These are phyloP conservation scores for Peromyscus eremicus DNA, from an alignment of 2,797 vertebrate genomes.

Conservation along the genomic window DNA sequence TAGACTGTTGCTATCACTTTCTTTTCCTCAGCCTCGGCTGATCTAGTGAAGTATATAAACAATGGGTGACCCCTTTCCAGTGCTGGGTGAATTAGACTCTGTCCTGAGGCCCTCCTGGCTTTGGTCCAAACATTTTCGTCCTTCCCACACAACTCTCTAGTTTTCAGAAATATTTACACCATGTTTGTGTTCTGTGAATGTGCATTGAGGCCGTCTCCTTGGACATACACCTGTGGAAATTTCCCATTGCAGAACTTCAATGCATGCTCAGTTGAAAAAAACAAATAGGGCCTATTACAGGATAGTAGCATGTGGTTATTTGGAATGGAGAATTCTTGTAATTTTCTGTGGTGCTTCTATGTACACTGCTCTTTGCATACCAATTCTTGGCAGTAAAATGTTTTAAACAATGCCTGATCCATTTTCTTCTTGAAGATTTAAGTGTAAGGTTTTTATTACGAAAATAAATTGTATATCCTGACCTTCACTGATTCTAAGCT, in stretches of 20 bases:
- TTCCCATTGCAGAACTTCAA: background rate
- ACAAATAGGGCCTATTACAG: background rate
- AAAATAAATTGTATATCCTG: background rate
- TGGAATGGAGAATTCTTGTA: background rate
- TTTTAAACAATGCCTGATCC: background rate
- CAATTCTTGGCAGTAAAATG: background rate
- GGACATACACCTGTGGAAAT: background rate
- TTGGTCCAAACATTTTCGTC: background rate
- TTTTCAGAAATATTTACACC: background rate
- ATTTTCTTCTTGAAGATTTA: background rate
- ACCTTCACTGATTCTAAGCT: background rate
- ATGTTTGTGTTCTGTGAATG: background rate
- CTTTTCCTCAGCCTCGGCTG: background rate
- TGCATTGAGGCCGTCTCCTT: background rate
- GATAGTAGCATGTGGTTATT: rapidly evolving
- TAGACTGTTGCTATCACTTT: background rate
- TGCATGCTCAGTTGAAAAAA: background rate
- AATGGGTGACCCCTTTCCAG: too few relatives aligned
- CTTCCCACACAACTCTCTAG: background rate
- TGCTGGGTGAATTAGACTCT: background rate
- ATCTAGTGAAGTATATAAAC: background rate
- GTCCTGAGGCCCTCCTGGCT: background rate
- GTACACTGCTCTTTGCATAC: background rate
- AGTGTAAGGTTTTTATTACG: background rate
- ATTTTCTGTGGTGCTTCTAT: background rate